Evolutionary conservation across 1,140 invertebrate species (phyloP), one percentile per base, ranked within the genome.

Genomic region (Atta colombica): DNA sequence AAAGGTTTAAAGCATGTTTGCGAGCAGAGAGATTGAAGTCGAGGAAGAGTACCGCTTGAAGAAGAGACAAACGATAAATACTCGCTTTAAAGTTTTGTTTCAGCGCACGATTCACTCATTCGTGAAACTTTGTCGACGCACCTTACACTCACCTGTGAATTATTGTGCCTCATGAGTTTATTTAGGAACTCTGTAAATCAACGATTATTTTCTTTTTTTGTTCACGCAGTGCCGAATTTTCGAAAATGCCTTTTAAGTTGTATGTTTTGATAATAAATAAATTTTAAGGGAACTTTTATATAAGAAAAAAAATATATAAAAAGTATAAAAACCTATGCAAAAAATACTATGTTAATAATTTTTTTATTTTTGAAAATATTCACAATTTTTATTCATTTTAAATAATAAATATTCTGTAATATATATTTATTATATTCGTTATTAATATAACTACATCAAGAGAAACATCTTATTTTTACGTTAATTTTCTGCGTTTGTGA

Each of bases 31-130:
- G 49, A 61, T 77, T 35, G 55, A 77, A 75, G 45, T 35, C 25
- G 45, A 51, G 53, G 45, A 65, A 78, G 45, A 65, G 39, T 65
- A 77, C 60, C 63, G 60, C 60, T 66, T 66, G 25, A 66, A 78
- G 77, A 31, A 68, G 45, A 80, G 63, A 55, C 77, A 80, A 80
- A 66, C 77, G 77, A 80, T 80, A 80, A 80, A 80, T 80, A 80
- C 77, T 80, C 66, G n/a, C 49, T n/a, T 80, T 61, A 80, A 80
- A 80, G 63, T 80, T 80, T 80, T 80, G 61, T 80, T 80, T 69
- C 49, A 80, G 28, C 14, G 63, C 7, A 65, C 77, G 49, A 55
- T 78, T 78, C 77, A 78, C 61, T 80, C 77, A 80, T 49, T 68
- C 63, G 77, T 66, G 63, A 68, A 80, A 80, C 61, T 80, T 68